phyloP scores from a whole-genome alignment of 1,140 invertebrate genomes.

The Onthophagus taurus region DNA sequence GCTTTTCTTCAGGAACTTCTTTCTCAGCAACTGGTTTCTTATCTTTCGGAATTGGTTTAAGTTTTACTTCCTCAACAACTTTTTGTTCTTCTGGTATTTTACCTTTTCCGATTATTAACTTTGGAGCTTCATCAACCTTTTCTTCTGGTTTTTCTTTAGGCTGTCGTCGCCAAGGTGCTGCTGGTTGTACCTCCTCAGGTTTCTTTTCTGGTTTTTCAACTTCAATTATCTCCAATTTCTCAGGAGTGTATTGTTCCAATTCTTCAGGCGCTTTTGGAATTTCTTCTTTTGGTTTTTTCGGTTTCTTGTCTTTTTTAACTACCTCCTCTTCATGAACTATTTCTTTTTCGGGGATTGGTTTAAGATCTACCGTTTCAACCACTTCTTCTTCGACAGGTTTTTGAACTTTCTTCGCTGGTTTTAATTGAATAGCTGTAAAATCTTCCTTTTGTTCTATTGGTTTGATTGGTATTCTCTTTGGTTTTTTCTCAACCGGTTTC shows the following conservation, averaged over 20 bases:
- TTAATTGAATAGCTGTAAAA: slow-evolving; percentile 20
- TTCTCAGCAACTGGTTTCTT: slow-evolving; percentile 31
- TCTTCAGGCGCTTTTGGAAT: slow-evolving; percentile 16
- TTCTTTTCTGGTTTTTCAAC: slow-evolving; percentile 30
- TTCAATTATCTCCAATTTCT: slow-evolving; percentile 24
- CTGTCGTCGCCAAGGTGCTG: slow-evolving; percentile 28
- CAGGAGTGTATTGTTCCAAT: slow-evolving; percentile 28
- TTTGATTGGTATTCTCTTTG: slow-evolving; percentile 8
- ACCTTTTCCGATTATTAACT: slow-evolving; percentile 33
- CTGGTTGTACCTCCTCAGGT: slow-evolving; percentile 21
- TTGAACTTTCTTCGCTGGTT: slow-evolving; percentile 19
- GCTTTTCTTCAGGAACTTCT: slow-evolving; percentile 27
- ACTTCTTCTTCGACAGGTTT: slow-evolving; percentile 18
- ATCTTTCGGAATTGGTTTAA: slow-evolving; percentile 36
- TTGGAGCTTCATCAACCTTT: slow-evolving; percentile 22
- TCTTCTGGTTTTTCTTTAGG: slow-evolving; percentile 28
- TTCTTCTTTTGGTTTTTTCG: slow-evolving; percentile 16
- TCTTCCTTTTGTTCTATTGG: slow-evolving; percentile 23
- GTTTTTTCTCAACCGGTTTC: slow-evolving; percentile 32
- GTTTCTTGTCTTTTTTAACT: not conserved
- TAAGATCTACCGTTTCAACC: slow-evolving; percentile 23
- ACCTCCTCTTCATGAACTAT: slow-evolving; percentile 11
- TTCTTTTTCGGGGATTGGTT: slow-evolving; percentile 31
- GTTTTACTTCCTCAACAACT: slow-evolving; percentile 31
- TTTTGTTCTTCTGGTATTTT: slow-evolving; percentile 34